A percentile compares a stretch with the other conserved stretches of the same genome.
These are phyloP conservation scores for Autographa gamma DNA, from an alignment of 2,888 invertebrate species.

Conservation along the genomic window DNA sequence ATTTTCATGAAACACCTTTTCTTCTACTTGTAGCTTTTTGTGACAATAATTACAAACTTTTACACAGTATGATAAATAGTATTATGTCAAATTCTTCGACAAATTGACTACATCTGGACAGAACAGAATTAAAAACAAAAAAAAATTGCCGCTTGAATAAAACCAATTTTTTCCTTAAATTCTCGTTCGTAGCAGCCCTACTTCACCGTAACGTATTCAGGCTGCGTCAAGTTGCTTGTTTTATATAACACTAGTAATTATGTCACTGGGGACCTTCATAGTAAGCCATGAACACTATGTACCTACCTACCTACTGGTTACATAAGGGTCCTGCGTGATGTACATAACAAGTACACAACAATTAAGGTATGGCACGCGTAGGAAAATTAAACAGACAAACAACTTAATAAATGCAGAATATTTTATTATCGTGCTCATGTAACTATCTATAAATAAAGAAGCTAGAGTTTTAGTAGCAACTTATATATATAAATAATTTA, in stretches of 20 bases:
- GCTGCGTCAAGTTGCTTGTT: conserved; percentile 50
- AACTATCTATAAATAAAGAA: not conserved
- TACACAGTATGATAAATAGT: too few relatives aligned
- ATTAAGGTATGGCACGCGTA: not conserved
- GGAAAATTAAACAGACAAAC: not conserved
- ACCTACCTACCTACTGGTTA: conserved; percentile 3
- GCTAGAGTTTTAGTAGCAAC: not conserved
- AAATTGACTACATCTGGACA: too few relatives aligned
- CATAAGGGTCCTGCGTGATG: conserved; percentile 11
- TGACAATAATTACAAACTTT: too few relatives aligned
- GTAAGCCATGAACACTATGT: conserved; percentile 18
- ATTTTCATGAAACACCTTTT: too few relatives aligned
- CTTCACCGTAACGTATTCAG: conserved; percentile 59
- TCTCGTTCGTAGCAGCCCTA: conserved; percentile 23
- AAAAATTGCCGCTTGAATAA: not conserved
- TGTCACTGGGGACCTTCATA: conserved; percentile 48
- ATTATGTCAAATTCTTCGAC: too few relatives aligned
- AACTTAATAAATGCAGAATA: not conserved
- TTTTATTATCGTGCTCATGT: not conserved
- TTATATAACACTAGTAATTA: conserved; percentile 63
- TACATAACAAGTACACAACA: not conserved
- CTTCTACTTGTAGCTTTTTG: too few relatives aligned
- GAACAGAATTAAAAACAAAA: too few relatives aligned
- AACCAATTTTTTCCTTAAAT: not conserved
- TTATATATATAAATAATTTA: too few relatives aligned